Evolutionary conservation across 2,888 invertebrate genomes (phyloP).

Genomic region (Cordylochernes scorpioides): DNA sequence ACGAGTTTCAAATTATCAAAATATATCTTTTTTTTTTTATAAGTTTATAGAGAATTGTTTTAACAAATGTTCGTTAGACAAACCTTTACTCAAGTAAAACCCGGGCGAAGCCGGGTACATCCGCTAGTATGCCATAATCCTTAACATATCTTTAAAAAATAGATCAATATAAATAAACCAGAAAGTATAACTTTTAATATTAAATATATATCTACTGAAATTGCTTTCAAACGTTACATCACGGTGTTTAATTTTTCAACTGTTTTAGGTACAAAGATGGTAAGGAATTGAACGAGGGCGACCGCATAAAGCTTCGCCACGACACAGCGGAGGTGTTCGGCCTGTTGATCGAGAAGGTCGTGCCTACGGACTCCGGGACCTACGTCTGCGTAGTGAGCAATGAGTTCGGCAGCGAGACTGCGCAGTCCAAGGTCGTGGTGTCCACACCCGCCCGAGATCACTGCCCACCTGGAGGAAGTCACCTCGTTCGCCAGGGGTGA

Average conservation of each 20-base stretch:
- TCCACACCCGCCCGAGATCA: no score
- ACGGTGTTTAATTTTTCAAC: background rate
- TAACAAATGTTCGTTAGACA: no score
- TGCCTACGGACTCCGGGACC: constrained; percentile 24
- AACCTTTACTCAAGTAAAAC: no score
- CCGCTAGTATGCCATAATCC: no score
- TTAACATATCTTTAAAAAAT: background rate
- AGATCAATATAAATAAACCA: background rate
- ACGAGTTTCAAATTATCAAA: no score
- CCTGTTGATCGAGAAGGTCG: constrained; percentile 21
- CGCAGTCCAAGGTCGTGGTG: no score
- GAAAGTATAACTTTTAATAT: background rate
- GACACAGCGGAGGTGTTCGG: constrained; percentile 19
- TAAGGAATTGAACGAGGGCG: constrained; percentile 40
- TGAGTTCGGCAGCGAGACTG: constrained; percentile 51
- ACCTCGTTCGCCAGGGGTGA: constrained; percentile 54
- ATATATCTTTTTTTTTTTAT: no score
- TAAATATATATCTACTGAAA: background rate
- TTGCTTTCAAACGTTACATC: background rate
- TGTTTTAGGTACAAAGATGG: constrained; percentile 47
- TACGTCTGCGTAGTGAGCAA: constrained; percentile 23
- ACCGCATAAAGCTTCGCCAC: constrained; percentile 42
- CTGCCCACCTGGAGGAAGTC: constrained; percentile 44
- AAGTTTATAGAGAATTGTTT: no score
- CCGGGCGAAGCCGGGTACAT: no score